Conservation (phyloP, 1,140 invertebrate species). For the Propsilocerus akamusi region DNA sequence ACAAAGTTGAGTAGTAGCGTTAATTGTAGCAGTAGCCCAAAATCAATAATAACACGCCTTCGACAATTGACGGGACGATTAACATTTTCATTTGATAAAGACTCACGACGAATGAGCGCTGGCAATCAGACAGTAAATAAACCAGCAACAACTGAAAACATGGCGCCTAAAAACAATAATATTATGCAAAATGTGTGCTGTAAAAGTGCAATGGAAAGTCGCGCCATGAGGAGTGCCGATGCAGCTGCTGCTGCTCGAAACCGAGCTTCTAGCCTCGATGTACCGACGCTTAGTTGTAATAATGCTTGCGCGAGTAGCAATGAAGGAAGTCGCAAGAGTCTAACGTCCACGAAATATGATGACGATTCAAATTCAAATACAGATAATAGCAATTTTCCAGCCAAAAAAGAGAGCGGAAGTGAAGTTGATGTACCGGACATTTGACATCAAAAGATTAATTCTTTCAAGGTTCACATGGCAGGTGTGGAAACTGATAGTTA, state of each 20-base stretch:
- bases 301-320: conserved; percentile 6
- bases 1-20: conserved; percentile 2
- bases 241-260: conserved; percentile 11
- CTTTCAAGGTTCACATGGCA: conserved; percentile 5
- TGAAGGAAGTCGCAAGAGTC: conserved; percentile 13
- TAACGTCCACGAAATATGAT: conserved; percentile 17
- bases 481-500: conserved; percentile 20
- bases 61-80: conserved; percentile 22
- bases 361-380: conserved; percentile 7
- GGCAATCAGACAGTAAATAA: conserved; percentile 18
- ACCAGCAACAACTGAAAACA: not conserved
- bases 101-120: conserved; percentile 20
- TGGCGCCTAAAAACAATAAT: conserved; percentile 1
- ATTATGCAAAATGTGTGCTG: conserved; percentile 5
- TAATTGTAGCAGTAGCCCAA: conserved; percentile 8
- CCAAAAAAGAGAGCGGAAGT: conserved; percentile 9
- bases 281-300: conserved; percentile 13
- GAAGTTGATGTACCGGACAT: conserved; percentile 4
- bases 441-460: conserved; percentile 13
- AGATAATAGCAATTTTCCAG: not conserved
- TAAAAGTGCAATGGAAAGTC: conserved; percentile 5
- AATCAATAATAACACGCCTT: conserved; percentile 18
- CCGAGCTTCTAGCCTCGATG: conserved; percentile 22
- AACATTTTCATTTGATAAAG: conserved; percentile 22
- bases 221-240: conserved; percentile 5